Base-by-base conservation (phyloP, 2,888 invertebrate genomes). In the Andrena marginata region DNA sequence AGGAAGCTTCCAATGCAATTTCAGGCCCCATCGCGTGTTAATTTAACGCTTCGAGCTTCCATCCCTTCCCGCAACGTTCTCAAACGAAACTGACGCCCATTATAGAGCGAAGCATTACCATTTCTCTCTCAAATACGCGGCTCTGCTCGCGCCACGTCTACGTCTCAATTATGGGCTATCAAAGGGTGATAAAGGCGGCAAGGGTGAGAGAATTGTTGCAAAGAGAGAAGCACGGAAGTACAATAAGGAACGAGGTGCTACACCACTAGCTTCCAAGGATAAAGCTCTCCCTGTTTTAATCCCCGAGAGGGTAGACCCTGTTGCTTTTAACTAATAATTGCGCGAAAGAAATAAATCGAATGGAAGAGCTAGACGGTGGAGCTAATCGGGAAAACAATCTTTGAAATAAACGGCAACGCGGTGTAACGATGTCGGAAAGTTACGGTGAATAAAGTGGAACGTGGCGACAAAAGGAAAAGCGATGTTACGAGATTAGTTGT, bases 1-100 rank as follows among this genome's bases (percentile, higher is more conserved):
- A 79, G 80, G 81, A 80, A 84, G 69, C 62, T 10, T 6, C 63
- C 23, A 26, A 77, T 62, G 81, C 35, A 54, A 77, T 75, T 71
- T 67, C 56, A 35, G 60, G 35, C 64, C 8, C 56, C 51, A 8
- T 35, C 51, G 65, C 49, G 6, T 54, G 69, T 69, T 60, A 77
- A 71, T 77, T 72, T 71, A 35, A 60, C 69, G 31, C 68, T n/a
- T 26, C 62, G 8, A 16, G 48, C 33, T 64, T 23, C 49, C 6
- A 7, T 23, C 68, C 54, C 35, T 54, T 51, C 49, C 49, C 6
- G 48, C 26, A 2, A 13, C 56, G 31, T 31, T 10, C 23, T 16
- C n/a, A 33, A 49, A 35, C 8, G 31, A 48, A 42, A 6, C n/a
- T 2, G 65, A 56, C 54, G 73, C 20, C 13, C 4, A 56, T 26